phyloP scores from a whole-genome alignment of 2,888 invertebrate species.

The Thyatira batis region DNA sequence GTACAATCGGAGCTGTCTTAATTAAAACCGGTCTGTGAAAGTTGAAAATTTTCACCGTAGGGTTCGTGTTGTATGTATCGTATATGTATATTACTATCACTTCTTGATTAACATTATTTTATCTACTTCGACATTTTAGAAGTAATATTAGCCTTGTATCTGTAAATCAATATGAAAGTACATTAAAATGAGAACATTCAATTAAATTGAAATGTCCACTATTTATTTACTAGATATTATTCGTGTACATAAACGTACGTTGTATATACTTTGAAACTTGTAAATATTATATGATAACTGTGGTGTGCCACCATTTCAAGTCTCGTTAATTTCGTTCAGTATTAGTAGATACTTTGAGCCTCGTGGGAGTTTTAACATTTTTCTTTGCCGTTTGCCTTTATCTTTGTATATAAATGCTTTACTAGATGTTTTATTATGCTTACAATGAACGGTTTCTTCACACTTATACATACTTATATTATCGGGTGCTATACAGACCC shows the following conservation, averaged over 20 bases:
- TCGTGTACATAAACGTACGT: constrained; percentile 70
- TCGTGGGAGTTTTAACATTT: constrained; percentile 41
- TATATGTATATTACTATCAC: constrained; percentile 3
- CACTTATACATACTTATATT: neutral
- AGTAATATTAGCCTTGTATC: constrained; percentile 35
- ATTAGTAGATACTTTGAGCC: constrained; percentile 70
- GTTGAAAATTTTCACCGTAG: neutral
- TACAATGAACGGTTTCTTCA: neutral
- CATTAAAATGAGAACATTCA: constrained; percentile 70
- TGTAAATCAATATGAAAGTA: constrained; percentile 49
- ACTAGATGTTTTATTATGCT: constrained; percentile 13
- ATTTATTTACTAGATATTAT: constrained; percentile 73
- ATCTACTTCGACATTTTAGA: constrained; percentile 42
- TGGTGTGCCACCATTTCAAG: constrained; percentile 42
- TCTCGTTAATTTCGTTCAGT: constrained; percentile 63
- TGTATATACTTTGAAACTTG: constrained; percentile 71
- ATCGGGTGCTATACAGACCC: neutral
- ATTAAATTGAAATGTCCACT: constrained; percentile 77
- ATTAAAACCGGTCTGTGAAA: neutral
- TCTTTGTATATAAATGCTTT: constrained; percentile 25
- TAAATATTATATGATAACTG: constrained; percentile 63
- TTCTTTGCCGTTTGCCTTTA: constrained; percentile 19
- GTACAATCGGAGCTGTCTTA: neutral
- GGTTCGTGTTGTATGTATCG: neutral
- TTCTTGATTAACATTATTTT: constrained; percentile 23